Base-by-base conservation (phyloP, 1,140 invertebrate species). In the Ceratina japonica region DNA sequence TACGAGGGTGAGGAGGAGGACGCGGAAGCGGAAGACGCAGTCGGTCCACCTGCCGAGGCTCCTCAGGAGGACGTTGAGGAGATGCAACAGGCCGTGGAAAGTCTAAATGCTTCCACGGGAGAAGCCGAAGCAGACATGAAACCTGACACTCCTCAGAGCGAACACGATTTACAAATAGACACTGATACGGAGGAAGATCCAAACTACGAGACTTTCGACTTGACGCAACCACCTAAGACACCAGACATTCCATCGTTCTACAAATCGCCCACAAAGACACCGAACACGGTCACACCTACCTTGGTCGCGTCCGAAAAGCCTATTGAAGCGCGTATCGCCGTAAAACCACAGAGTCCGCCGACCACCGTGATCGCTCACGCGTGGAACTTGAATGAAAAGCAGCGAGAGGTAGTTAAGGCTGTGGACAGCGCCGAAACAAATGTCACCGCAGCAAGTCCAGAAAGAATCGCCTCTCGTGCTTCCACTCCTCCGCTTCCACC, bases 151-250 rank as follows among this genome's bases (percentile, higher is more conserved):
- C 96, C 96, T 5, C 95, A 96, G 80, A 97, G 96, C 49, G 97
- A 97, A 87, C 95, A 95, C 83, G 96, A 97, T 87, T 91, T 97
- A 10, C 95, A 97, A 89, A 97, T 97, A 72, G 97, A 97, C 89
- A 97, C 96, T 1, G 97, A 97, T 85, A 97, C 95, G 12, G 96
- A 97, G 87, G 96, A 97, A 87, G 92, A 93, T 79, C 94, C 92
- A n/a, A 92, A 93, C 69, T 94, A 94, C 73, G 94, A 94, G 64
- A 91, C 88, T 10, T 92, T 92, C 69, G 92, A 94, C 86, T 54
- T 91, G 0, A 89, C 87, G 1, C 88, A 93, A 52, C 91, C 90
- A 5, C 92, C 92, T 0, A 92, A 92, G 63, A 93, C 92, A 7
- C 92, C 92, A 12, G 93, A 93, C 51, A 90, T 92, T 65, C 91